phyloP scores from a whole-genome alignment of 2,113 vertebrate species.

The Tyto alba region DNA sequence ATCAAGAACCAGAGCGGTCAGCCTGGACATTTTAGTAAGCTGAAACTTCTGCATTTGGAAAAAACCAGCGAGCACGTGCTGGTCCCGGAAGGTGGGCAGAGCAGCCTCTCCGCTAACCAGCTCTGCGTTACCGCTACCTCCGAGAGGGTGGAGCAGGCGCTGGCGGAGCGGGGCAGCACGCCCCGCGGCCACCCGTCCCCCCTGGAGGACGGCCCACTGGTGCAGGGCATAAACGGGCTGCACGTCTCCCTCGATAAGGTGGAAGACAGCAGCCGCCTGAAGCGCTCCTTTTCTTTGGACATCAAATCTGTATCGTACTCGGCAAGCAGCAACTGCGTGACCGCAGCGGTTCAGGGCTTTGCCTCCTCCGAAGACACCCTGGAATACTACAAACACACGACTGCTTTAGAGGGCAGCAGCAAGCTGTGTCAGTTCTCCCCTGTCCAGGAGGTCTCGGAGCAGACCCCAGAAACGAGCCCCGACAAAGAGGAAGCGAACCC shows the following conservation, averaged over 20 bases:
- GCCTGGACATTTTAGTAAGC: conserved; percentile 59
- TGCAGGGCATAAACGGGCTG: conserved; percentile 78
- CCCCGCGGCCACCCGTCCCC: neutral
- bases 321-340: neutral
- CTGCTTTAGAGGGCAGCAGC: conserved; percentile 72
- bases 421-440: conserved; percentile 92
- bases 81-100: conserved; percentile 6
- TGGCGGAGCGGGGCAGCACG: neutral
- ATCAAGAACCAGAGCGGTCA: conserved; percentile 75
- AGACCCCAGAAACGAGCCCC: conserved; percentile 84
- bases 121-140: conserved; percentile 46
- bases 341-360: conserved; percentile 61
- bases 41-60: conserved; percentile 72
- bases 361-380: conserved; percentile 62
- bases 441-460: conserved; percentile 89
- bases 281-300: conserved; percentile 93
- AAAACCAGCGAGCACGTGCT: conserved; percentile 32
- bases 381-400: conserved; percentile 78
- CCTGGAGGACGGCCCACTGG: conserved; percentile 71
- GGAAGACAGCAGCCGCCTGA: conserved; percentile 83
- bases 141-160: conserved; percentile 25
- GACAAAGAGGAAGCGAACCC: conserved; percentile 75
- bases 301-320: conserved; percentile 83
- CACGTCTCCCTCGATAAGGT: conserved; percentile 75
- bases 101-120: neutral